Evolutionary conservation across 1,140 invertebrate genomes (phyloP), one percentile per base, ranked within the genome.

Genomic region (Cydia pomonella): DNA sequence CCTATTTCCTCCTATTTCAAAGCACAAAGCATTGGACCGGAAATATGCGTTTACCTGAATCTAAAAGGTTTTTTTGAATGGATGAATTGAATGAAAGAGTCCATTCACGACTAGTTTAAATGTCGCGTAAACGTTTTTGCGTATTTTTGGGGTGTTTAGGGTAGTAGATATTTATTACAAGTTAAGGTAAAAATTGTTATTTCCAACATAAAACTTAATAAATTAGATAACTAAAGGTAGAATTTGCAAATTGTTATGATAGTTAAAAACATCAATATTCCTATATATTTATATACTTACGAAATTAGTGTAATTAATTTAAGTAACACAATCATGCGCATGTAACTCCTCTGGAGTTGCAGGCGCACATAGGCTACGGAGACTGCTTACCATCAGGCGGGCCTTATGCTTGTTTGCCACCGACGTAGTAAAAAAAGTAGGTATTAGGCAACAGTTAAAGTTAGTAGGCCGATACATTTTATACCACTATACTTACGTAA

Each of bases 1-100:
- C 29, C 64, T 69, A 62, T 73, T 75, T 75, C 74, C 74, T 75
- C 63, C 47, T 64, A 64, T 75, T 53, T 29, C n/a, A 50, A 25
- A 7, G 59, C 59, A 85, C 82, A 88, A 87, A 73, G 85, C 82
- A 76, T 29, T 79, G 78, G 82, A 84, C 86, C 86, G 86, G 86
- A 88, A 86, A 87, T 79, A 76, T 78, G 80, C 81, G 77, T 79
- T 79, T 63, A 74, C 69, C 69, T 72, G 74, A 78, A 85, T 88
- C 83, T 80, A 87, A 82, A 80, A 79, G 72, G 53, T 82, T 80
- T 77, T 83, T 82, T 81, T 73, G 69, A 74, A 62, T 73, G 72
- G 33, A 64, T 77, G 44, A 29, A 53, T 76, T 76, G 82, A 82
- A 73, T 81, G 78, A 73, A 82, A 62, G 73, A 84, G 77, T 85